Evolutionary conservation across 2,113 vertebrate species (phyloP).

Genomic region (Bucco capensis): DNA sequence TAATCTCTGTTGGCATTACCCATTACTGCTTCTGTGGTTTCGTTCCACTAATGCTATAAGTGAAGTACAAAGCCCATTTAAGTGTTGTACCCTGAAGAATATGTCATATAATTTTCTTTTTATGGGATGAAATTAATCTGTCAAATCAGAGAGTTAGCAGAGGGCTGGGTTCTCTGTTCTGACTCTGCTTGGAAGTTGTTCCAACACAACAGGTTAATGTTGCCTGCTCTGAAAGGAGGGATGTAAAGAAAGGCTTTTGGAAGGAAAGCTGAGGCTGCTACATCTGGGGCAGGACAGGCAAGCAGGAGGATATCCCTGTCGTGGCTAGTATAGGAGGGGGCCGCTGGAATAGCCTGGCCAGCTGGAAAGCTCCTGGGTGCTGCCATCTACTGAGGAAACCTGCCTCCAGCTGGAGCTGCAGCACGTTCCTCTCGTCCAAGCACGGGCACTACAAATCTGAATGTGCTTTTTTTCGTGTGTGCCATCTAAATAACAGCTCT

Average conservation of each 20-base stretch:
- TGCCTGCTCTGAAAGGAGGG: neutral
- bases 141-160: neutral
- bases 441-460: neutral
- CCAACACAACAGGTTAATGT: neutral
- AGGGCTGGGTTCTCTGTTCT: neutral
- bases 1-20: neutral
- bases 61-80: neutral
- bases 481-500: neutral
- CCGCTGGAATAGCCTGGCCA: neutral
- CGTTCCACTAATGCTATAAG: neutral
- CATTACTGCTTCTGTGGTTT: neutral
- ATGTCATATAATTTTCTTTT: neutral
- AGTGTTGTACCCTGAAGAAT: neutral
- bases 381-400: conserved; percentile 37
- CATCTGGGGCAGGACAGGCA: neutral
- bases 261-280: neutral
- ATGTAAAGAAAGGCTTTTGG: neutral
- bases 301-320: neutral
- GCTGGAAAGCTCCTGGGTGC: conserved; percentile 11
- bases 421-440: neutral
- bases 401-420: neutral
- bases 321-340: accelerated
- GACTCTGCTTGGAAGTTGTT: neutral
- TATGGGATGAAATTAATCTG: neutral
- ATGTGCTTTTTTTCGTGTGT: neutral